These are phyloP conservation scores for Nomada hirtipes DNA, from an alignment of 2,888 invertebrate species.

Conservation along the genomic window DNA sequence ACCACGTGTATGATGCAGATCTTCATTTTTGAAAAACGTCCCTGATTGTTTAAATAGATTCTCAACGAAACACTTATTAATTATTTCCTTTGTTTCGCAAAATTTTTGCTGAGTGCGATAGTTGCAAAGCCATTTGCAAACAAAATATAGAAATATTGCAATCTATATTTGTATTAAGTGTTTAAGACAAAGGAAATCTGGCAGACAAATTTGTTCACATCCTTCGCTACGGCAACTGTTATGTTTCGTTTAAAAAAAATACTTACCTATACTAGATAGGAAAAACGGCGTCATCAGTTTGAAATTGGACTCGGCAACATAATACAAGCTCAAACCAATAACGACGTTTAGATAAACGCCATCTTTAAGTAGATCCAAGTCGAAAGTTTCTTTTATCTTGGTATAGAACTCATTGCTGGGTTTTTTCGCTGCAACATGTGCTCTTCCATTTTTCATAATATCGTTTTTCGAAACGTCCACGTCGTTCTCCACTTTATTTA, in stretches of 20 bases:
- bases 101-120: neutral
- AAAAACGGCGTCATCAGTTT: conserved; percentile 85
- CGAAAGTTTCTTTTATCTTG: conserved; percentile 64
- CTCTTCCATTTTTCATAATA: neutral
- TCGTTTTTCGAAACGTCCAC: neutral
- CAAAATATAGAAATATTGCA: too few species aligned
- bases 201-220: conserved; percentile 18
- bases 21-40: too few species aligned
- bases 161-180: neutral
- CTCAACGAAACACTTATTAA: neutral
- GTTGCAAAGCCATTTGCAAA: too few species aligned
- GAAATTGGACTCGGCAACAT: conserved; percentile 85
- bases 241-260: neutral
- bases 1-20: neutral
- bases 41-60: too few species aligned
- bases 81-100: neutral
- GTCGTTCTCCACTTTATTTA: neutral
- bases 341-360: conserved; percentile 73
- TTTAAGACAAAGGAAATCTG: neutral
- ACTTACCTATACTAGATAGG: conserved; percentile 80
- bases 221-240: conserved; percentile 51
- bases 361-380: conserved; percentile 73
- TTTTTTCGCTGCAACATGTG: neutral
- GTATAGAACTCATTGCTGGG: neutral
- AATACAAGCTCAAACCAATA: conserved; percentile 84